Evolutionary conservation across 1,140 invertebrate genomes (phyloP).

Genomic region (Nephila pilipes): DNA sequence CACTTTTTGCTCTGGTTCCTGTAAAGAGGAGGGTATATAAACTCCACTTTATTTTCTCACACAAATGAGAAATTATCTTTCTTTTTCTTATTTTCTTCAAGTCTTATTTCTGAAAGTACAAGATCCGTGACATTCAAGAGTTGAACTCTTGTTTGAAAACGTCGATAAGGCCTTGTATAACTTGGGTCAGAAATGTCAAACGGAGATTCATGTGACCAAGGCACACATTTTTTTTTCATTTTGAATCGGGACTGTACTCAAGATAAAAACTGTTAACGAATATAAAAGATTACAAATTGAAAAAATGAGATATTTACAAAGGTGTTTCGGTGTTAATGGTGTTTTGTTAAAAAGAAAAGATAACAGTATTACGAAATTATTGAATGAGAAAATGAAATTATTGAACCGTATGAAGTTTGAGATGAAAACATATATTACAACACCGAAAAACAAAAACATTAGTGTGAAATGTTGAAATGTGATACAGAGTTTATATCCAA

Average conservation of each 20-base stretch:
- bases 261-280: not conserved
- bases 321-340: not conserved
- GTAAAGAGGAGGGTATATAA: slow-evolving; percentile 5
- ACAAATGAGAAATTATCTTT: slow-evolving; percentile 8
- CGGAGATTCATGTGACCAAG: not conserved
- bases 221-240: not conserved
- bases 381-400: no score
- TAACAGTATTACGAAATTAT: not conserved
- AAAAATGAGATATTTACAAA: not conserved
- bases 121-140: slow-evolving; percentile 30
- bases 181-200: slow-evolving; percentile 19
- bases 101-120: not conserved
- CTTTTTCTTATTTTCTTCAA: not conserved
- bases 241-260: not conserved
- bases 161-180: not conserved
- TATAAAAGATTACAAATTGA: not conserved
- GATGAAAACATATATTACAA: no score
- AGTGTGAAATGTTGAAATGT: no score
- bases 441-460: no score
- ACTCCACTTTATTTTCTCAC: not conserved
- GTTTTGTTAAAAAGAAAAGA: not conserved
- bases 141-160: not conserved
- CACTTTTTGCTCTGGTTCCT: slow-evolving; percentile 32
- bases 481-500: no score
- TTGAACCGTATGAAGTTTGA: no score